Evolutionary conservation across 30 jellyfish, hydroid and myxozoan species (phyloP).

Genomic region (Aurelia aurita complex sp. Pacific): DNA sequence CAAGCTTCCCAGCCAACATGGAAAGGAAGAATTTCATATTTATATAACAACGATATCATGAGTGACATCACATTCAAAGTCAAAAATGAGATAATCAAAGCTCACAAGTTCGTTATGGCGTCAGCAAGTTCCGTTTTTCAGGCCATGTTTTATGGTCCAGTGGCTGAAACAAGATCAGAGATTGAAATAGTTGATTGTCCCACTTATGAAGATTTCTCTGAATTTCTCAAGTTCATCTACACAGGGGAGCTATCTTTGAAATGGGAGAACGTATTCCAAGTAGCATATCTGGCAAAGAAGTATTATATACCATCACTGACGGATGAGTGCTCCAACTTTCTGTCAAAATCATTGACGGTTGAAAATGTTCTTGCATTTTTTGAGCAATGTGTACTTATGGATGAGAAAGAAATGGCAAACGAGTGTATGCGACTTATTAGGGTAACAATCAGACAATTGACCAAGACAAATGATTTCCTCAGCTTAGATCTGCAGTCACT

Average conservation of each 20-base stretch:
- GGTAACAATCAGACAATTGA: not conserved
- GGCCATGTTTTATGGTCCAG: no score
- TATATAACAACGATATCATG: no score
- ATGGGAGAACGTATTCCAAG: conserved; percentile 2
- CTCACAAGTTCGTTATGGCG: no score
- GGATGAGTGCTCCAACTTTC: not conserved
- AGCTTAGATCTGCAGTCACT: not conserved
- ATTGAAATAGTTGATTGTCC: no score
- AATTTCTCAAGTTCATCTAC: conserved; percentile 6
- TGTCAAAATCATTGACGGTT: not conserved
- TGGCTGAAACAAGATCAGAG: no score
- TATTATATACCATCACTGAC: not conserved
- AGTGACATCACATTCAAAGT: no score
- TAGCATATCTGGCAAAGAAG: conserved; percentile 13
- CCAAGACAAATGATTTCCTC: not conserved
- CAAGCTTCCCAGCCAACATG: not conserved
- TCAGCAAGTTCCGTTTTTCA: no score
- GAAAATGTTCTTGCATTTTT: conserved; percentile 1
- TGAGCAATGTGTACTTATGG: not conserved
- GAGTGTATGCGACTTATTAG: conserved; percentile 9
- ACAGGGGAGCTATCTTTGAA: not conserved
- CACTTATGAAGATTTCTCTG: not conserved
- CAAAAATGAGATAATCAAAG: no score
- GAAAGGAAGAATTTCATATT: not conserved
- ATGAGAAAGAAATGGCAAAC: not conserved